Evolutionary conservation across 1,140 invertebrate genomes (phyloP).

Genomic region (Drosophila lacteicornis): DNA sequence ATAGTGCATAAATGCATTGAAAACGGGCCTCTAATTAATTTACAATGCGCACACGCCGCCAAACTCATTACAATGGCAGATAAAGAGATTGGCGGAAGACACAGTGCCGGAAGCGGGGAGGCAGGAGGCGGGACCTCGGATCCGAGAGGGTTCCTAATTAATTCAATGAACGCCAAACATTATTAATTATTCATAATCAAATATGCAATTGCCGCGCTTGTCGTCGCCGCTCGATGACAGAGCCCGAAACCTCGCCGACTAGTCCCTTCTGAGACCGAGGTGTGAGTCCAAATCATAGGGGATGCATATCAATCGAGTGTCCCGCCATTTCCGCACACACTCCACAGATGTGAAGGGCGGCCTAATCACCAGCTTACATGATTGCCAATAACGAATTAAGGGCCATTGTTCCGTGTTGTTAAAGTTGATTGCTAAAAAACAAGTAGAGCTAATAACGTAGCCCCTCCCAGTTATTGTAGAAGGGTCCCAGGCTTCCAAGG

Average conservation of each 20-base stretch:
- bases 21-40: slow-evolving; percentile 76
- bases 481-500: background rate
- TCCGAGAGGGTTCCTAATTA: slow-evolving; percentile 64
- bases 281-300: slow-evolving; percentile 33
- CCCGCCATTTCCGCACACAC: slow-evolving; percentile 10
- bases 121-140: background rate
- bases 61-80: slow-evolving; percentile 54
- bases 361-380: slow-evolving; percentile 36
- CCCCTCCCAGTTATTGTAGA: background rate
- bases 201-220: slow-evolving; percentile 77
- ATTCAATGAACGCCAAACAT: slow-evolving; percentile 81
- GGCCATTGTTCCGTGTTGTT: slow-evolving; percentile 11
- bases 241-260: slow-evolving; percentile 8
- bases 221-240: slow-evolving; percentile 61
- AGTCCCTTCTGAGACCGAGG: slow-evolving; percentile 9
- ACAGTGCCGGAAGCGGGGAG: slow-evolving; percentile 1
- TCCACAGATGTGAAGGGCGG: slow-evolving; percentile 13
- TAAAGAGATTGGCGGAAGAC: slow-evolving; percentile 36
- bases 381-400: slow-evolving; percentile 35
- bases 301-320: slow-evolving; percentile 41
- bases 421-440: slow-evolving; percentile 1
- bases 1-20: slow-evolving; percentile 43
- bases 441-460: slow-evolving; percentile 9
- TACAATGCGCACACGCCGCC: slow-evolving; percentile 68
- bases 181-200: slow-evolving; percentile 84